Evolutionary conservation across 2,888 invertebrate genomes (phyloP).

Genomic region (Dasysyrphus albostriatus): DNA sequence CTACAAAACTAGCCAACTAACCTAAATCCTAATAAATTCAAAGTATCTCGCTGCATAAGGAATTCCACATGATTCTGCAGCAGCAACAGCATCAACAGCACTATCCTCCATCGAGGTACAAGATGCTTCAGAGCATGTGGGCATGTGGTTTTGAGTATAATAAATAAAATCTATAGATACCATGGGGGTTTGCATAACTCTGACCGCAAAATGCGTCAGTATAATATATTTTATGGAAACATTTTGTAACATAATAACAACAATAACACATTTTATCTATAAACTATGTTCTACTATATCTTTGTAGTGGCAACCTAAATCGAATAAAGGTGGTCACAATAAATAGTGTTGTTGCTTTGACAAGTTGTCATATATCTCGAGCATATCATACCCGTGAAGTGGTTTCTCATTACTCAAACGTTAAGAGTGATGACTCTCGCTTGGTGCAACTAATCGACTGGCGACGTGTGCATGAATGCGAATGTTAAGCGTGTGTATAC

Average conservation of each 20-base stretch:
- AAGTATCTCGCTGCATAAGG: constrained; percentile 28
- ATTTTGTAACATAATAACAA: constrained; percentile 35
- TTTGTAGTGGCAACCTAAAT: constrained; percentile 21
- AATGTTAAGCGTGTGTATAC: constrained; percentile 20
- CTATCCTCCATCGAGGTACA: neutral
- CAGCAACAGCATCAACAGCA: neutral
- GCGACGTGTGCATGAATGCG: constrained; percentile 36
- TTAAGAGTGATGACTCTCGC: constrained; percentile 33
- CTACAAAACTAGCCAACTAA: constrained; percentile 68
- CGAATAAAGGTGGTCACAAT: constrained; percentile 27
- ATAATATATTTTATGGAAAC: constrained; percentile 40
- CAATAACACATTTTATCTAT: constrained; percentile 29
- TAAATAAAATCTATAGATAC: constrained; percentile 9
- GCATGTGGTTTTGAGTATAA: constrained; percentile 36
- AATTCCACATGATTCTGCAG: constrained; percentile 40
- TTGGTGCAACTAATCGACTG: constrained; percentile 19
- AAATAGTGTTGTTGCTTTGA: constrained; percentile 31
- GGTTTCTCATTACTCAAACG: constrained; percentile 57
- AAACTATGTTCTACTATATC: constrained; percentile 5
- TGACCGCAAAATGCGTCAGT: constrained; percentile 61
- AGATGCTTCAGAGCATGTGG: constrained; percentile 60
- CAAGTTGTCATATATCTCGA: constrained; percentile 46
- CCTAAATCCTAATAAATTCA: constrained; percentile 61
- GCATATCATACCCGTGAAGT: constrained; percentile 51
- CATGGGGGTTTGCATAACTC: constrained; percentile 61